A percentile compares a stretch with the other conserved stretches of the same genome.
Evolutionary conservation across 2,113 vertebrate species (phyloP).

Genomic region (Rhynchomys soricoides): DNA sequence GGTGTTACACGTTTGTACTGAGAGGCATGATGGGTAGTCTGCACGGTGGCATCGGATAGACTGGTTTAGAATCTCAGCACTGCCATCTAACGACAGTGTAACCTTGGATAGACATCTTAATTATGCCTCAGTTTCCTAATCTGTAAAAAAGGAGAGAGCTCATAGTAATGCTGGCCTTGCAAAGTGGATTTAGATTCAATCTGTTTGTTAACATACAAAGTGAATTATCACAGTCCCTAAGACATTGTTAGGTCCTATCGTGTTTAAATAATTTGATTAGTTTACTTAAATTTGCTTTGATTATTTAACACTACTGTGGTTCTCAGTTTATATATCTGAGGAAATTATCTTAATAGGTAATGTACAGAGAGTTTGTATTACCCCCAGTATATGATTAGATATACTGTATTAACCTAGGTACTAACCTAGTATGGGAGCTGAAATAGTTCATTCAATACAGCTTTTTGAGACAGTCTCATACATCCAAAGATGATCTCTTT

Average conservation of each 20-base stretch:
- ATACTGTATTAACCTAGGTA: not conserved
- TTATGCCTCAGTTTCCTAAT: not conserved
- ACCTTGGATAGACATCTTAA: not conserved
- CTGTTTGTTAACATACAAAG: not conserved
- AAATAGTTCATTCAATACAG: not conserved
- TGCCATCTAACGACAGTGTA: not conserved
- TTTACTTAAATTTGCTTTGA: not conserved
- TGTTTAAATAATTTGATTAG: not conserved
- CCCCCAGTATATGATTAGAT: not conserved
- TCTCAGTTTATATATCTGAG: not conserved
- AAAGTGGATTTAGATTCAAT: not conserved
- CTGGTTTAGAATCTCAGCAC: not conserved
- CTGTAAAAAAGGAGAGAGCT: not conserved
- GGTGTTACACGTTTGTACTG: not conserved
- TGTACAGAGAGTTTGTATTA: not conserved
- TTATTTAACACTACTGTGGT: not conserved
- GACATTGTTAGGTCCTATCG: too few relatives aligned
- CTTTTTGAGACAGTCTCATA: not conserved
- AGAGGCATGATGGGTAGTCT: not conserved
- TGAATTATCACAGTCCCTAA: not conserved
- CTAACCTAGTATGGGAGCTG: not conserved
- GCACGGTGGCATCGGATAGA: not conserved
- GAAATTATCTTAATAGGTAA: not conserved
- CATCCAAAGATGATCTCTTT: not conserved
- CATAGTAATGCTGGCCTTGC: not conserved